Percentiles rank a stretch among this genome's conserved stretches.
phyloP scores from a whole-genome alignment of 1,140 invertebrate species.

The Parapsyche elsis region DNA sequence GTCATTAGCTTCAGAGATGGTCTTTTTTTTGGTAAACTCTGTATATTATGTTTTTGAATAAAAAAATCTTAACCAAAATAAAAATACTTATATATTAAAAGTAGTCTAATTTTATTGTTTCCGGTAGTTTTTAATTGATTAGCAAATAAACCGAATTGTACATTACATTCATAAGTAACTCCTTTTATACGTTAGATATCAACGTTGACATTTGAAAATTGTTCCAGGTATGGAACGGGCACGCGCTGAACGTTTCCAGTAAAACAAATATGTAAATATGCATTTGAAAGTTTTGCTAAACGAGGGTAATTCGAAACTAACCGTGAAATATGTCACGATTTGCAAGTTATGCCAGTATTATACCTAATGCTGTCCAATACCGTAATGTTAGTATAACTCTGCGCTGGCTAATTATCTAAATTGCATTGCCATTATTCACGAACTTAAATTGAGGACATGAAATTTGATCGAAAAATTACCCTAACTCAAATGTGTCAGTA shows the following conservation, averaged over 20 bases:
- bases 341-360: neutral
- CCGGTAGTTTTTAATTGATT: too few species aligned
- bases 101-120: too few species aligned
- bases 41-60: too few species aligned
- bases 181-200: neutral
- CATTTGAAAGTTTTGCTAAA: neutral
- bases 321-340: neutral
- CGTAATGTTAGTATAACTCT: neutral
- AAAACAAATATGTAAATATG: conserved; percentile 7
- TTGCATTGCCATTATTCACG: neutral
- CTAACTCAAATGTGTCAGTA: too few species aligned
- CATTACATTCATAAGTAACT: too few species aligned
- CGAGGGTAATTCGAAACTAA: neutral
- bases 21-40: too few species aligned
- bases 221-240: neutral
- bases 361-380: neutral
- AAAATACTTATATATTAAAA: too few species aligned
- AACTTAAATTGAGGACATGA: neutral
- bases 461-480: conserved; percentile 13
- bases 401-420: conserved; percentile 1
- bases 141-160: too few species aligned
- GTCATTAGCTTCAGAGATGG: too few species aligned
- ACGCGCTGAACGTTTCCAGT: neutral
- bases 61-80: too few species aligned
- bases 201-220: neutral